Evolutionary conservation across 1,140 invertebrate genomes (phyloP), one percentile per base, ranked within the genome.

Genomic region (Rhizoglyphus robini): DNA sequence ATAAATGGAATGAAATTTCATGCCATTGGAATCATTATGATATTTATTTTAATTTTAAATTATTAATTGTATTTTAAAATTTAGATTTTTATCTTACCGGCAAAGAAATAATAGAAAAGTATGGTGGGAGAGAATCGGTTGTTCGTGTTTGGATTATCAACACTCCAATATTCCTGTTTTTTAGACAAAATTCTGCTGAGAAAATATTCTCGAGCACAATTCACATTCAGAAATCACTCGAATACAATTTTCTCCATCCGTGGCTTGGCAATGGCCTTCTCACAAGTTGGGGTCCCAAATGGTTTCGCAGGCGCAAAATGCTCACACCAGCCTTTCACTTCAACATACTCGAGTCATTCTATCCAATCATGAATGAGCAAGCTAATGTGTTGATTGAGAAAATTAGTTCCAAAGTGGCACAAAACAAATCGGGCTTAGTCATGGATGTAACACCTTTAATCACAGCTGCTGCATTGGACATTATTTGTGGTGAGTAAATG

Each of bases 261-360:
- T 86, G 85, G 71, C 72, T 84, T 30, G 83, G 82, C 0, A 77
- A 80, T 51, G 83, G 83, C 0, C 71, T 83, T 18, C 79, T 84
- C 51, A 72, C 48, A 15, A 78, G 76, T 72, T 74, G 71, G 69
- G 81, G 81, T 1, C 69, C 74, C 3, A 84, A 82, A 72, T 87
- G 86, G 85, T 78, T 75, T 60, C 71, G 69, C 0, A 79, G 86
- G 65, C 75, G 85, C 3, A 81, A 79, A 67, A 72, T 86, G 47
- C 75, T 86, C 4, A 85, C 85, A 46, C 84, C 84, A 0, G 79
- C 81, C 0, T 86, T 86, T 68, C 83, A 86, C 72, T 78, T 83
- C 31, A 79, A 79, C 13, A 76, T 84, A 34, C 70, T 86, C 36
- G 77, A 84, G 65, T 79, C 77, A 68, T 86, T 84, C 69, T 70